Evolutionary conservation across 1,140 invertebrate genomes (phyloP).

Genomic region (Macrobrachium rosenbergii): DNA sequence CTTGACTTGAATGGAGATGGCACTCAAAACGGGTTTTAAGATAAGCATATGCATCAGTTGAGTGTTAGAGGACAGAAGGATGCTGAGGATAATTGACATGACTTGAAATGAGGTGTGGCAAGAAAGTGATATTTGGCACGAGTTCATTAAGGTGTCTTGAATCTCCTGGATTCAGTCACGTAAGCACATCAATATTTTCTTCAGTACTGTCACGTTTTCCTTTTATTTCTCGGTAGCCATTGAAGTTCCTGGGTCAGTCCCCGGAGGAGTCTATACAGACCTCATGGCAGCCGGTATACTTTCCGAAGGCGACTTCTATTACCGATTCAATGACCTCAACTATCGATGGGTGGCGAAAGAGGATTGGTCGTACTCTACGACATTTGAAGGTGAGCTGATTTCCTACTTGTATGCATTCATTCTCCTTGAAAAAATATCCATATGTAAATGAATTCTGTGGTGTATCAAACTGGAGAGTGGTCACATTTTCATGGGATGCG

Average conservation of each 20-base stretch:
- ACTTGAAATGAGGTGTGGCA: too few relatives aligned
- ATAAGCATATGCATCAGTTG: too few relatives aligned
- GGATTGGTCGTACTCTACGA: constrained; percentile 81
- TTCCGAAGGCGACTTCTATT: constrained; percentile 78
- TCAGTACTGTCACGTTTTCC: not conserved
- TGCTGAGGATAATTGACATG: too few relatives aligned
- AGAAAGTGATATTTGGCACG: too few relatives aligned
- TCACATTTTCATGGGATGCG: not conserved
- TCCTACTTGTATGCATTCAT: not conserved
- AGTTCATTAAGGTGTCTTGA: too few relatives aligned
- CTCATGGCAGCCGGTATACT: constrained; percentile 76
- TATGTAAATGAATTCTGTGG: not conserved
- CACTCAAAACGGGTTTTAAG: too few relatives aligned
- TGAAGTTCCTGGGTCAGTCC: constrained; percentile 73
- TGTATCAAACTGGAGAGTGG: not conserved
- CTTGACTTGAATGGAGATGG: too few relatives aligned
- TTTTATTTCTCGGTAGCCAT: constrained; percentile 31
- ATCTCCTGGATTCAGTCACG: too few relatives aligned
- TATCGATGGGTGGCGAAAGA: constrained; percentile 86
- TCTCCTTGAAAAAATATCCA: not conserved
- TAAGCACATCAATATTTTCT: not conserved
- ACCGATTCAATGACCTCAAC: constrained; percentile 82
- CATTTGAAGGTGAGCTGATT: constrained; percentile 67
- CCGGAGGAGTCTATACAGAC: constrained; percentile 89
- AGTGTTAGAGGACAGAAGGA: too few relatives aligned